Evolutionary conservation across 2,113 vertebrate genomes (phyloP).

Genomic region (Charadrius vociferus): DNA sequence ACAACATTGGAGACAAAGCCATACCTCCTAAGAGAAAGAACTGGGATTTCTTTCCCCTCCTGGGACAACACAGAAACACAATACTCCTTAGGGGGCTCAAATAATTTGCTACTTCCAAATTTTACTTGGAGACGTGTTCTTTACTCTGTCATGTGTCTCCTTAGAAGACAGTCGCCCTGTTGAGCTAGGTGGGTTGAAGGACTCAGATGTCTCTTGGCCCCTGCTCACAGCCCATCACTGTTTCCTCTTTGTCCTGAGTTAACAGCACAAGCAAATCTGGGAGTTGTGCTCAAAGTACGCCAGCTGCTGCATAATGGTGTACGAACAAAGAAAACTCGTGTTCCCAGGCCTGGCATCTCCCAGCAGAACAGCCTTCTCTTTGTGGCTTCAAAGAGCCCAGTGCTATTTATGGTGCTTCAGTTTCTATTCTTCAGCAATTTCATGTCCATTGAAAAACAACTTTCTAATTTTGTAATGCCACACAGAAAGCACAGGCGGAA

Average conservation of each 20-base stretch:
- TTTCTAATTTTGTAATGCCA: conserved; percentile 5
- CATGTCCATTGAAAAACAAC: not conserved
- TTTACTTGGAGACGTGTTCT: not conserved
- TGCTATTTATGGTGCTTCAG: not conserved
- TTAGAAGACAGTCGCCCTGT: not conserved
- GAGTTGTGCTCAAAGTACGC: not conserved
- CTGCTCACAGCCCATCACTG: accelerated
- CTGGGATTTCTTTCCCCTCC: not conserved
- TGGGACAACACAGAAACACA: not conserved
- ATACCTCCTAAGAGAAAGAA: not conserved
- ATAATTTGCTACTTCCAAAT: not conserved
- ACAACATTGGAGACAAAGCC: not conserved
- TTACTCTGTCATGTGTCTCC: accelerated
- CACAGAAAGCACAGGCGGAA: not conserved
- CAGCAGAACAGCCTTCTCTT: conserved; percentile 34
- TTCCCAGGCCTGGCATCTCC: conserved; percentile 30
- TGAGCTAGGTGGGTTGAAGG: not conserved
- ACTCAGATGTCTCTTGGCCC: not conserved
- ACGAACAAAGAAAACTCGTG: not conserved
- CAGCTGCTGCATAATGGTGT: not conserved
- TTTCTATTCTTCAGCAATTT: conserved; percentile 28
- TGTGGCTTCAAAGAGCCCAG: conserved; percentile 12
- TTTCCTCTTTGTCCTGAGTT: not conserved
- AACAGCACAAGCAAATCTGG: not conserved
- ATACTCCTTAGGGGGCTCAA: not conserved